phyloP scores from a whole-genome alignment of 2,888 invertebrate genomes.

The Eudemis profundana region DNA sequence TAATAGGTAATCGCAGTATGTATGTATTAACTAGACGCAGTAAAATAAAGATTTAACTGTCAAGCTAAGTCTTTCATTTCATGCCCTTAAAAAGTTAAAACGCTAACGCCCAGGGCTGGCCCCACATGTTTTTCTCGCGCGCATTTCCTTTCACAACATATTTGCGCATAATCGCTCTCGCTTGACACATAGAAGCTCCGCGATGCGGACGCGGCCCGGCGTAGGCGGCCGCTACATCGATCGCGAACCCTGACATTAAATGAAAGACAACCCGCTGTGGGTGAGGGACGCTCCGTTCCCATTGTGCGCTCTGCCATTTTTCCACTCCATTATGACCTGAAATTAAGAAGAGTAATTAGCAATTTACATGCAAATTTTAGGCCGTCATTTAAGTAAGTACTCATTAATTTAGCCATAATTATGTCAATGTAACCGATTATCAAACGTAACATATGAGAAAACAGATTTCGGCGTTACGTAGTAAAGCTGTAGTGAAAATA shows the following conservation, averaged over 20 bases:
- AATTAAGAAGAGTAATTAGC: slow-evolving; percentile 16
- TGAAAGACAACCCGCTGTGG: slow-evolving; percentile 66
- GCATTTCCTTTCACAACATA: not conserved
- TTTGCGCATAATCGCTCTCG: slow-evolving; percentile 1
- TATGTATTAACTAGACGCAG: too few species aligned
- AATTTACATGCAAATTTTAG: slow-evolving; percentile 35
- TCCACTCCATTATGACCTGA: slow-evolving; percentile 21
- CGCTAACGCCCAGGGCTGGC: too few species aligned
- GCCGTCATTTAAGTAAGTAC: slow-evolving; percentile 6
- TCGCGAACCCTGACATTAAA: slow-evolving; percentile 81
- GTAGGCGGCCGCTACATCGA: slow-evolving; percentile 77
- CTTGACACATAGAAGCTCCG: not conserved
- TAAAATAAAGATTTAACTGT: too few species aligned
- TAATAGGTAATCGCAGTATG: too few species aligned
- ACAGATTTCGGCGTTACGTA: too few species aligned
- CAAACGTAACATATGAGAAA: too few species aligned
- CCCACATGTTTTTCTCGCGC: too few species aligned
- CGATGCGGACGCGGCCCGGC: slow-evolving; percentile 60
- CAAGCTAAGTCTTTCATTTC: too few species aligned
- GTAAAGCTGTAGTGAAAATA: not conserved
- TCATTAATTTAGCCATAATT: not conserved
- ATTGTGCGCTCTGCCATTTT: slow-evolving; percentile 44
- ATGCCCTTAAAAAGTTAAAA: too few species aligned
- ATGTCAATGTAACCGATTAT: not conserved
- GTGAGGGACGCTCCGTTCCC: slow-evolving; percentile 57